phyloP scores from a whole-genome alignment of 2,888 invertebrate genomes.

The Hyles lineata region DNA sequence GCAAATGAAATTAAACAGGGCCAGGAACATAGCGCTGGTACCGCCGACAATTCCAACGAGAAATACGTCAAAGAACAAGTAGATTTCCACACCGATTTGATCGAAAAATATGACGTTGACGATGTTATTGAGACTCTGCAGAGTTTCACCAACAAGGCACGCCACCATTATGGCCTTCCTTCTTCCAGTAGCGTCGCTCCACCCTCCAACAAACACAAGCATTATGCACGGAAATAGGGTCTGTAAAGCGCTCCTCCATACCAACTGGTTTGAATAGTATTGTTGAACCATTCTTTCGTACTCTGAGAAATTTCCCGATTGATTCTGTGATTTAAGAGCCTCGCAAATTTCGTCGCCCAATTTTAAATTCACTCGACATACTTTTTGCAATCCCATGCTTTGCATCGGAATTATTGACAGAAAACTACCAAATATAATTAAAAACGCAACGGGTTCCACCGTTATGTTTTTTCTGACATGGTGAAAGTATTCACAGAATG shows the following conservation, averaged over 20 bases:
- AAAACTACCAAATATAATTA: conserved; percentile 23
- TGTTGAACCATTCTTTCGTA: conserved; percentile 46
- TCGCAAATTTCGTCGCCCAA: conserved; percentile 86
- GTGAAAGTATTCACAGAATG: background rate
- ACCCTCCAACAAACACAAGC: conserved; percentile 84
- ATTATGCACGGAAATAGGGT: conserved; percentile 89
- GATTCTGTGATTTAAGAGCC: conserved; percentile 84
- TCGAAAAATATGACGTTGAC: conserved; percentile 65
- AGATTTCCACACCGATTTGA: conserved; percentile 57
- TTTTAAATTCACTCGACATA: conserved; percentile 84
- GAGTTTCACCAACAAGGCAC: too few relatives aligned
- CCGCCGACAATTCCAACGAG: conserved; percentile 78
- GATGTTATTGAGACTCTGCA: conserved; percentile 49
- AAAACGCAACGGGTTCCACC: conserved; percentile 81
- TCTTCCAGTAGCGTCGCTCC: conserved; percentile 72
- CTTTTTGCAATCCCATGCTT: conserved; percentile 36
- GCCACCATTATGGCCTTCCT: conserved; percentile 70
- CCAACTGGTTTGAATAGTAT: conserved; percentile 87
- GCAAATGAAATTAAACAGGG: background rate
- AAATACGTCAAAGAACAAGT: conserved; percentile 22
- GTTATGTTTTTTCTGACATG: conserved; percentile 61
- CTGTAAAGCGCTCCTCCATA: conserved; percentile 90
- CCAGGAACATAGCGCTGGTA: conserved; percentile 55
- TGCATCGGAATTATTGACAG: conserved; percentile 81
- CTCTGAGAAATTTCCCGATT: conserved; percentile 73